These are phyloP conservation scores for Parazoanthus atlanticus DNA, from an alignment of 92 coral and sea anemone species.

Conservation along the genomic window DNA sequence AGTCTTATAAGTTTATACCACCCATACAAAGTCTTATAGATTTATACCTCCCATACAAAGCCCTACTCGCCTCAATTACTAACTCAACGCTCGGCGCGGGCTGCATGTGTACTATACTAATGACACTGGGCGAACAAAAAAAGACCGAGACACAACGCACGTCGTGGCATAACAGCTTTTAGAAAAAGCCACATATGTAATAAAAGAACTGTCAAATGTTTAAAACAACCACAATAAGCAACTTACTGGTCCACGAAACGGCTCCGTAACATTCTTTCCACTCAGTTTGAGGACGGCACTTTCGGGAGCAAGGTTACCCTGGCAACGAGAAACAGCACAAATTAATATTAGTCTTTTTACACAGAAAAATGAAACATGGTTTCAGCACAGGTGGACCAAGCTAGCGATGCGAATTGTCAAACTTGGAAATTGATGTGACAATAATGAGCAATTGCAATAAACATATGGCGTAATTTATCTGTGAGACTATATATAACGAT, in stretches of 20 bases:
- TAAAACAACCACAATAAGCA: neutral
- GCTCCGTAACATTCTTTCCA: conserved; percentile 70
- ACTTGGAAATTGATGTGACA: neutral
- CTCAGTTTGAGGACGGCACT: conserved; percentile 87
- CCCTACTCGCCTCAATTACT: too few species aligned
- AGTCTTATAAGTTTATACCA: too few species aligned
- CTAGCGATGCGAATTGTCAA: neutral
- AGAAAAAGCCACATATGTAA: neutral
- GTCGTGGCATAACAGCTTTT: too few species aligned
- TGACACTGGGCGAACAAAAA: too few species aligned
- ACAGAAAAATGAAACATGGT: neutral
- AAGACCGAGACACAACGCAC: too few species aligned
- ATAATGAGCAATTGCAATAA: neutral
- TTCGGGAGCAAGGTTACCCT: conserved; percentile 88
- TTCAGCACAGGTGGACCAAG: neutral
- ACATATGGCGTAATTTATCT: too few species aligned
- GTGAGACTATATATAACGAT: too few species aligned
- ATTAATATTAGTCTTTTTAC: neutral
- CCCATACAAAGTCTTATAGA: too few species aligned
- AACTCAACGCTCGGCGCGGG: too few species aligned
- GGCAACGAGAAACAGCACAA: neutral
- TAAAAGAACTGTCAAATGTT: neutral
- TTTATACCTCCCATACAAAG: too few species aligned
- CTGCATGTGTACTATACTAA: too few species aligned
- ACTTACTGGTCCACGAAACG: conserved; percentile 89